phyloP scores from a whole-genome alignment of 2,888 invertebrate species.

The Hyposoter didymator region DNA sequence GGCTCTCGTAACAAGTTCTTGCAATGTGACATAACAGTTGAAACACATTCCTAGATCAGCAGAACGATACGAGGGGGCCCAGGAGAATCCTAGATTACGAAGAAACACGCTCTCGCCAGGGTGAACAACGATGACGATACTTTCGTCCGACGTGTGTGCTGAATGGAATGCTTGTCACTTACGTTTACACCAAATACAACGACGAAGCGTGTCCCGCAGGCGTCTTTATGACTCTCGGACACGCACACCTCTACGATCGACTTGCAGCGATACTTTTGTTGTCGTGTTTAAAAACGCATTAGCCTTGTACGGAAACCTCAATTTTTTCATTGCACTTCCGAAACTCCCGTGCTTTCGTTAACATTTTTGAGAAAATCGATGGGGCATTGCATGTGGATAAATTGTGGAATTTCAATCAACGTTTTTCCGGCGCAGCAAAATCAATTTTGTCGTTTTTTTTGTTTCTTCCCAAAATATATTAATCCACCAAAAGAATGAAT shows the following conservation, averaged over 20 bases:
- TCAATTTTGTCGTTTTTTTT: background rate
- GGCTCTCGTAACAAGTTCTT: slow-evolving; percentile 4
- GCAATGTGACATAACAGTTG: slow-evolving; percentile 33
- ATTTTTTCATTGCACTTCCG: slow-evolving; percentile 3
- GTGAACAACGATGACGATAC: slow-evolving; percentile 59
- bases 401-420: background rate
- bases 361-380: background rate
- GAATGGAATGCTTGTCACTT: slow-evolving; percentile 56
- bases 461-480: background rate
- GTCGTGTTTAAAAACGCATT: slow-evolving; percentile 5
- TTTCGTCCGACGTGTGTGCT: slow-evolving; percentile 18
- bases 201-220: slow-evolving; percentile 71
- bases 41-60: slow-evolving; percentile 56
- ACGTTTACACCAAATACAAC: slow-evolving; percentile 61
- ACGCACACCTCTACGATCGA: slow-evolving; percentile 58
- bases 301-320: background rate
- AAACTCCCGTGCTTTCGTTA: background rate
- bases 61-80: slow-evolving; percentile 54
- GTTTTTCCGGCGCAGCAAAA: background rate
- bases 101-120: slow-evolving; percentile 56
- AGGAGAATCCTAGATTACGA: slow-evolving; percentile 60
- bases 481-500: background rate
- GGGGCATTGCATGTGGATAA: background rate
- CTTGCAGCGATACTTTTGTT: slow-evolving; percentile 21
- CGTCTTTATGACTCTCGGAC: slow-evolving; percentile 65